phyloP scores from a whole-genome alignment of 92 coral and sea anemone genomes.

The Hydrozoanthus gracilis region DNA sequence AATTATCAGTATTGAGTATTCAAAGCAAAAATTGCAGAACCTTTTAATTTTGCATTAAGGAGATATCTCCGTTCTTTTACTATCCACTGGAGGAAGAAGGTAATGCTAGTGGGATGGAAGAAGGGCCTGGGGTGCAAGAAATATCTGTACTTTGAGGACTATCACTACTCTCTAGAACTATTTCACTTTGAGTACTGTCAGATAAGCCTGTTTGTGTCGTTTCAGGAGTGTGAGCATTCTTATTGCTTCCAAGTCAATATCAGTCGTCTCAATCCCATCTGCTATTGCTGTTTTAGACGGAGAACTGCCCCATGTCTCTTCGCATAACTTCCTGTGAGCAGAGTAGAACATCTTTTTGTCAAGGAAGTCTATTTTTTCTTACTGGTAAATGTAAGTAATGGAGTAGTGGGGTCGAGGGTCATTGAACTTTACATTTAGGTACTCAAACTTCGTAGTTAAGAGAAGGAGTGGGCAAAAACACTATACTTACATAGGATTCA shows the following conservation, averaged over 20 bases:
- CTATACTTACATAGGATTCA: background rate
- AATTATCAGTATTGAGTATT: background rate
- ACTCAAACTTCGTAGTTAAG: background rate
- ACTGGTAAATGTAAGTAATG: background rate
- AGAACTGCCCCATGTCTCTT: slow-evolving; percentile 70
- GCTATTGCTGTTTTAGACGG: slow-evolving; percentile 57
- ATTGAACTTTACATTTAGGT: background rate
- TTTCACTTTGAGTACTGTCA: background rate
- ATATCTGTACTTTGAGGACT: slow-evolving; percentile 11
- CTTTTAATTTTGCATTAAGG: slow-evolving; percentile 48
- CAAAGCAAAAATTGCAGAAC: background rate
- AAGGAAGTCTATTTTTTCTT: background rate
- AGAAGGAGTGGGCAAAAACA: slow-evolving; percentile 6
- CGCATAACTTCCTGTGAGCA: slow-evolving; percentile 44
- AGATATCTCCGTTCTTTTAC: slow-evolving; percentile 27
- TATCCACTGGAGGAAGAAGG: background rate
- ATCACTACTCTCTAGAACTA: background rate
- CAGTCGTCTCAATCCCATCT: slow-evolving; percentile 59
- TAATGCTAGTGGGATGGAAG: no score
- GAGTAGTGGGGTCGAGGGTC: background rate
- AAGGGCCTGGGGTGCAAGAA: background rate
- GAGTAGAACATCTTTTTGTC: background rate
- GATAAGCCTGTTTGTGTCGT: slow-evolving; percentile 33
- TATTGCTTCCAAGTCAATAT: background rate
- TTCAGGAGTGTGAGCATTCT: slow-evolving; percentile 7